Conservation (phyloP, 2,797 vertebrate species). For the Oreortyx pictus region DNA sequence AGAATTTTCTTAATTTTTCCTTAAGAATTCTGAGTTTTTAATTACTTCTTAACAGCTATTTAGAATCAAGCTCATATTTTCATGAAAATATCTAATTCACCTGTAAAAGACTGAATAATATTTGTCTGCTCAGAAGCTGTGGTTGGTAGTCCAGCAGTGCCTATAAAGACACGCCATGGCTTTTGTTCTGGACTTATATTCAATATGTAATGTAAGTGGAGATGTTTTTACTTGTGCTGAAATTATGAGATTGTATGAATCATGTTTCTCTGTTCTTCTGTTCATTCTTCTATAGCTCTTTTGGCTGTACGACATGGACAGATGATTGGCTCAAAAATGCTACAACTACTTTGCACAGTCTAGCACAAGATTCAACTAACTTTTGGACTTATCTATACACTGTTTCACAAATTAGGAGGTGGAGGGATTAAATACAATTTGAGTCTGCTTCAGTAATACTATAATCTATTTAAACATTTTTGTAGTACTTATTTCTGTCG, state of each 20-base stretch:
- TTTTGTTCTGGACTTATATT: background rate
- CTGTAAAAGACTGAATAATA: background rate
- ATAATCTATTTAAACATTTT: background rate
- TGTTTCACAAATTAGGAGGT: background rate
- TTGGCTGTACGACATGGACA: background rate
- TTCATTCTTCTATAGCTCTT: background rate
- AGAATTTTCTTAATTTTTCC: background rate
- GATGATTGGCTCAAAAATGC: background rate
- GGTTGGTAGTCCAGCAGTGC: background rate
- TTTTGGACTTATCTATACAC: background rate
- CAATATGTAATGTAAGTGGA: background rate
- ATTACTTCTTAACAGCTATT: background rate
- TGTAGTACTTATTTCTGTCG: background rate
- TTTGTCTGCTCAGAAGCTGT: background rate
- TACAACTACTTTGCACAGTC: too few species aligned
- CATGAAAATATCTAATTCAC: background rate
- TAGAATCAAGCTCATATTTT: background rate
- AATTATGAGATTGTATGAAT: background rate
- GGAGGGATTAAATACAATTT: background rate
- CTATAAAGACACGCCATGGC: background rate
- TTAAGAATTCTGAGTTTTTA: background rate
- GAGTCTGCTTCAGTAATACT: conserved; percentile 5
- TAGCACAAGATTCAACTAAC: background rate
- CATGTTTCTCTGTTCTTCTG: background rate
- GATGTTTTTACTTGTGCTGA: background rate